Conservation (phyloP, 2,797 vertebrate genomes). For the Hypotaenidia philippensis region DNA sequence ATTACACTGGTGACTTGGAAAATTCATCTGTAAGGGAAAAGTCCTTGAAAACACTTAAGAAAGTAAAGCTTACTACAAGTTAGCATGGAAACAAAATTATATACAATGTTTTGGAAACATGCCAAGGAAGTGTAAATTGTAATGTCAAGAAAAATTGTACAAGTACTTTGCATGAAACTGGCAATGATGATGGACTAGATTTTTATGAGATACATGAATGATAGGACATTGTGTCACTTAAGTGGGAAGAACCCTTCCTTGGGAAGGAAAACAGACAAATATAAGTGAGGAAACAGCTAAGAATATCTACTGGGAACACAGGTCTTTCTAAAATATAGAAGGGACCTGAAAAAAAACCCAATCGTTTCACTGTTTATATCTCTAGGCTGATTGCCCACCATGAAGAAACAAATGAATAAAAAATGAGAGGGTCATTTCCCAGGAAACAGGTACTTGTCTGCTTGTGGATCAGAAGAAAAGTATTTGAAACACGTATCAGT, state of each 20-base stretch:
- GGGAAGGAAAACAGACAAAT: background rate
- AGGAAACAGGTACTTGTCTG: background rate
- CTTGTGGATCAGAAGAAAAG: background rate
- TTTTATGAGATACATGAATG: background rate
- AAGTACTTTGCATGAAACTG: background rate
- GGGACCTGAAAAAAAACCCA: background rate
- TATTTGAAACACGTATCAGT: background rate
- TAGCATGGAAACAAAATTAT: background rate
- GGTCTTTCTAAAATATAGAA: fast-evolving
- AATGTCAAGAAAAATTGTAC: background rate
- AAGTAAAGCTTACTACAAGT: background rate
- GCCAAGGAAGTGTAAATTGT: background rate
- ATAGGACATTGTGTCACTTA: background rate
- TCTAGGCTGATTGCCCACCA: background rate
- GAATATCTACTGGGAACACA: background rate
- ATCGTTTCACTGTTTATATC: background rate
- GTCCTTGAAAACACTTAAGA: background rate
- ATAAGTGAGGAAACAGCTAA: background rate
- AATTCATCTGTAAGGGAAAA: background rate
- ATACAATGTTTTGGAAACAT: background rate
- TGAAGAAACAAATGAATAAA: background rate
- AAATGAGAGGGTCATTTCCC: background rate
- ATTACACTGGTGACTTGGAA: background rate
- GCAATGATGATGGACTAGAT: background rate
- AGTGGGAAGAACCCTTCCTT: background rate